Evolutionary conservation across 1,140 invertebrate species (phyloP).

Genomic region (Theocolax elegans): DNA sequence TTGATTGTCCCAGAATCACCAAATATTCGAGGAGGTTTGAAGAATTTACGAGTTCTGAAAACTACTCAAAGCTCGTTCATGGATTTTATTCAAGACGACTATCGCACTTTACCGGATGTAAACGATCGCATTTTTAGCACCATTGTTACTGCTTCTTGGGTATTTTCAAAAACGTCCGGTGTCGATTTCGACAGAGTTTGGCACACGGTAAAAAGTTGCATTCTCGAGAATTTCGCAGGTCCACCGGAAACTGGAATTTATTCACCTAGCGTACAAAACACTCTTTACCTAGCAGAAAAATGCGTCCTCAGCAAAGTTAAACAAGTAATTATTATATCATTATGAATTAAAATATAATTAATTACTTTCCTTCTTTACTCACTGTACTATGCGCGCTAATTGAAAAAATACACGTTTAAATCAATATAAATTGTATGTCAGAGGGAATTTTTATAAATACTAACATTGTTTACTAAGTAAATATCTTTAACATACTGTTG

Average conservation of each 20-base stretch:
- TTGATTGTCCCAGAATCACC: conserved; percentile 72
- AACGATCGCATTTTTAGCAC: conserved; percentile 81
- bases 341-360: no score
- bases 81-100: conserved; percentile 81
- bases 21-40: conserved; percentile 73
- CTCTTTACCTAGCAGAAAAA: conserved; percentile 77
- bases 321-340: conserved; percentile 62
- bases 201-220: conserved; percentile 75
- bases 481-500: no score
- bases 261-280: conserved; percentile 82
- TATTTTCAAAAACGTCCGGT: conserved; percentile 72
- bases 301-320: conserved; percentile 73
- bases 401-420: no score
- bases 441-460: no score
- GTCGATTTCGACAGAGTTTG: conserved; percentile 76
- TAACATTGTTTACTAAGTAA: no score
- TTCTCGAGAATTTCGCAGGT: conserved; percentile 80
- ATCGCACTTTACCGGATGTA: conserved; percentile 76
- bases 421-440: no score
- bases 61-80: conserved; percentile 79
- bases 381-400: no score
- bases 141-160: conserved; percentile 77
- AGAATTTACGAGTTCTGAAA: conserved; percentile 55
- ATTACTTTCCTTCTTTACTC: no score
- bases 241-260: conserved; percentile 74